Evolutionary conservation across 2,888 invertebrate genomes (phyloP).

Genomic region (Quadroppia sp.): DNA sequence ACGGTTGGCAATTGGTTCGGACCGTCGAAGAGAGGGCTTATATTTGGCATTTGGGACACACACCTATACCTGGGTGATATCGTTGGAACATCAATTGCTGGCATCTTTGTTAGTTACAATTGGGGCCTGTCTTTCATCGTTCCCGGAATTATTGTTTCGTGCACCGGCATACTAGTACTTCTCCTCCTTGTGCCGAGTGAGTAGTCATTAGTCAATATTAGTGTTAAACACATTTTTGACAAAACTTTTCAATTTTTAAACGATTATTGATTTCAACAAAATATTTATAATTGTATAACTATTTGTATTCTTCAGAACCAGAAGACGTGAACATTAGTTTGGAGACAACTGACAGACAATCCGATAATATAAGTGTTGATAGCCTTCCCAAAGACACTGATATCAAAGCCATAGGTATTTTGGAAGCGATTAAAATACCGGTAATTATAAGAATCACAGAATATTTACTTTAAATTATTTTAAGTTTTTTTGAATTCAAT

Average conservation of each 20-base stretch:
- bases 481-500: too few species aligned
- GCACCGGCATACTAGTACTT: slow-evolving; percentile 62
- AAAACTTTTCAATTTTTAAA: neutral
- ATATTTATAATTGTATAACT: neutral
- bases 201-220: slow-evolving; percentile 6
- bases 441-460: slow-evolving; percentile 29
- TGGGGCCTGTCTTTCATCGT: slow-evolving; percentile 90
- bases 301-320: slow-evolving; percentile 38
- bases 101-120: slow-evolving; percentile 72
- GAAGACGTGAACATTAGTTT: slow-evolving; percentile 36
- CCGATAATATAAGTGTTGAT: slow-evolving; percentile 47
- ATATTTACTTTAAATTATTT: too few species aligned
- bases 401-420: slow-evolving; percentile 37
- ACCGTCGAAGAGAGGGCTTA: slow-evolving; percentile 58
- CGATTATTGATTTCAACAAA: neutral
- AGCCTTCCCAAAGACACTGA: neutral
- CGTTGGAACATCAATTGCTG: slow-evolving; percentile 81
- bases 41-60: slow-evolving; percentile 95
- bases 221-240: slow-evolving; percentile 55
- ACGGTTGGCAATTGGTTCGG: slow-evolving; percentile 97
- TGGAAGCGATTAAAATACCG: slow-evolving; percentile 33
- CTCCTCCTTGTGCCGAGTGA: slow-evolving; percentile 64
- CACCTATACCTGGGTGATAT: slow-evolving; percentile 95
- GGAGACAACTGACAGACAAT: slow-evolving; percentile 48
- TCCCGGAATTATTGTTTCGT: slow-evolving; percentile 68